Evolutionary conservation across 2,888 invertebrate species (phyloP), one percentile per base, ranked within the genome.

Genomic region (Pollenia angustigena): DNA sequence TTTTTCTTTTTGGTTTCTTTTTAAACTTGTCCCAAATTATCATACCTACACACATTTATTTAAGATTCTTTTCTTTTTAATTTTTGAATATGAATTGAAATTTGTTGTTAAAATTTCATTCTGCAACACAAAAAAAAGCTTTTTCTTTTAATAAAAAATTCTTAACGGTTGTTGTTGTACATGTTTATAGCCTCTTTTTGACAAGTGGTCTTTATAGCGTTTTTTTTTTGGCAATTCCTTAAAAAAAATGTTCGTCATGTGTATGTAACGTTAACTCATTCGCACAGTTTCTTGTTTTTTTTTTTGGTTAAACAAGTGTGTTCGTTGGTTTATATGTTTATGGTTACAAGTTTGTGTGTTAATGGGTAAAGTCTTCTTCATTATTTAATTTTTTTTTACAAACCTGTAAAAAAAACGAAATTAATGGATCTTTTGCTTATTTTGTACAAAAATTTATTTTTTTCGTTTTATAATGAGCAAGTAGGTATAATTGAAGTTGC

Each of bases 281-380:
- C 23, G 23, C 18, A 32, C 14, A 32, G 4, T 7, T 9, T 10
- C 23, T 40, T n/a, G 11, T 1, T 14, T 58, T 14, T 1, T 14
- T 58, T 14, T 18, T 58, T 60, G 48, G 23, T 44, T 12, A 16
- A 14, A 40, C 18, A 16, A 40, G n/a, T 56, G 23, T 76, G 18
- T 54, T 23, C 23, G 54, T 69, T 58, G 9, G 16, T 44, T 8
- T 58, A 44, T 4, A 52, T 42, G 50, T 78, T 78, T 81, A 42
- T 74, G 50, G 56, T 52, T 74, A 74, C 48, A 81, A 56, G 56
- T 85, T 85, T 66, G 48, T 79, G 62, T 82, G 78, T 79, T 68
- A 74, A 82, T 71, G 80, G 78, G 69, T 80, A 74, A 80, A 74
- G 62, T 48, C 46, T 85, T 85, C 23, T 64, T 71, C 42, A 48